Conservation (phyloP, 2,113 vertebrate species). For the Corydoras sp. region DNA sequence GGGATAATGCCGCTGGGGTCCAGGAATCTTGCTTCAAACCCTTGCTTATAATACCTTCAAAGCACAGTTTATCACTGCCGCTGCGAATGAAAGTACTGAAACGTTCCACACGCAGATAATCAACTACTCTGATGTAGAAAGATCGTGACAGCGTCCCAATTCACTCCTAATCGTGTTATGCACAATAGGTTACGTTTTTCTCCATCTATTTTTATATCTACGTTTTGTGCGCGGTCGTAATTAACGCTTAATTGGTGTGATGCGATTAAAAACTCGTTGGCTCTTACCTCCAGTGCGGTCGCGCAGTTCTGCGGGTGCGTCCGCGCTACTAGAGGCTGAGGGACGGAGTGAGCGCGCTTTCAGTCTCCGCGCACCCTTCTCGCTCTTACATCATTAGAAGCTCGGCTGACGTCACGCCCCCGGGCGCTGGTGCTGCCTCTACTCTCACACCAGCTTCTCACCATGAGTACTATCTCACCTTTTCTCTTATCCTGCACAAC, state of each 20-base stretch:
- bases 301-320: constrained; percentile 21
- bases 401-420: constrained; percentile 62
- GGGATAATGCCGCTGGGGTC: no score
- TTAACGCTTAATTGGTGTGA: not conserved
- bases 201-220: no score
- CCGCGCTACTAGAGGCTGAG: constrained; percentile 20
- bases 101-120: no score
- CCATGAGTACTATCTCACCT: not conserved
- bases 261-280: not conserved
- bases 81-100: no score
- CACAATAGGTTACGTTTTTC: no score
- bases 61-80: no score
- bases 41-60: no score
- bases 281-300: constrained; percentile 31
- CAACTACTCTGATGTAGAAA: no score
- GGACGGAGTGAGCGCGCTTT: constrained; percentile 17
- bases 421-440: constrained; percentile 16
- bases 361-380: constrained; percentile 42
- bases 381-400: constrained; percentile 56
- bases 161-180: no score
- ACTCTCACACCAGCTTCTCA: not conserved
- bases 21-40: no score
- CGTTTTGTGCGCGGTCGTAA: not conserved
- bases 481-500: not conserved
- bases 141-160: no score